phyloP scores from a whole-genome alignment of 2,797 vertebrate genomes.

The Borostomias antarcticus region DNA sequence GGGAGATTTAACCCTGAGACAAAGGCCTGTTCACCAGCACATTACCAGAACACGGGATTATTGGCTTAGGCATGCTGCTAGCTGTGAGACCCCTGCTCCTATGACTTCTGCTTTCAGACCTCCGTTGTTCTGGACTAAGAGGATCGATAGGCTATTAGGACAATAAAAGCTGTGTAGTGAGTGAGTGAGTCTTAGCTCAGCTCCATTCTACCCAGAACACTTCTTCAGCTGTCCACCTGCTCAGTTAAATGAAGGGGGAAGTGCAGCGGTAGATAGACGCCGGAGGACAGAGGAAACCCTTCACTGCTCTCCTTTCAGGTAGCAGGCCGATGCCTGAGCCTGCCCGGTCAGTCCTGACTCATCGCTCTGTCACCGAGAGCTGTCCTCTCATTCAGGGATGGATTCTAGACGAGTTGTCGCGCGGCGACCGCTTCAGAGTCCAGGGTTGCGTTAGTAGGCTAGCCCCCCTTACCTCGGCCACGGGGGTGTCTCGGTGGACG shows the following conservation, averaged over 20 bases:
- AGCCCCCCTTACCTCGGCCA: conserved; percentile 6
- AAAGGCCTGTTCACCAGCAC: conserved; percentile 83
- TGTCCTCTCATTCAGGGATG: too few species aligned
- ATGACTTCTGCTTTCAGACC: conserved; percentile 82
- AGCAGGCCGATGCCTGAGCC: not conserved
- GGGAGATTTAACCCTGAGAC: conserved; percentile 46
- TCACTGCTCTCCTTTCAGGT: conserved; percentile 26
- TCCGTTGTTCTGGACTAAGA: conserved; percentile 75
- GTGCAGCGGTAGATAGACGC: conserved; percentile 25
- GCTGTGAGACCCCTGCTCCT: conserved; percentile 74
- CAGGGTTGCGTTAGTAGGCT: not conserved
- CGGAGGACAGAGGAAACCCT: conserved; percentile 17
- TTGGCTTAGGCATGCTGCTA: conserved; percentile 81
- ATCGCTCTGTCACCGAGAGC: conserved; percentile 7
- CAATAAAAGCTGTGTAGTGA: conserved; percentile 59
- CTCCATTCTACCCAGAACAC: conserved; percentile 4
- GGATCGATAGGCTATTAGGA: conserved; percentile 81
- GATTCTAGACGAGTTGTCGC: too few species aligned
- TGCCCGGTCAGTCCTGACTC: conserved; percentile 2
- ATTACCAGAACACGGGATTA: conserved; percentile 81
- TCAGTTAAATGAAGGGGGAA: conserved; percentile 30
- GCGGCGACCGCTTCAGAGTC: not conserved
- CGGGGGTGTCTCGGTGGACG: not conserved
- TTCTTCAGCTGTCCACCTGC: conserved; percentile 31
- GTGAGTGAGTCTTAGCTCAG: conserved; percentile 23